phyloP scores from a whole-genome alignment of 92 coral and sea anemone genomes.

The Anthopleura xanthogrammica region DNA sequence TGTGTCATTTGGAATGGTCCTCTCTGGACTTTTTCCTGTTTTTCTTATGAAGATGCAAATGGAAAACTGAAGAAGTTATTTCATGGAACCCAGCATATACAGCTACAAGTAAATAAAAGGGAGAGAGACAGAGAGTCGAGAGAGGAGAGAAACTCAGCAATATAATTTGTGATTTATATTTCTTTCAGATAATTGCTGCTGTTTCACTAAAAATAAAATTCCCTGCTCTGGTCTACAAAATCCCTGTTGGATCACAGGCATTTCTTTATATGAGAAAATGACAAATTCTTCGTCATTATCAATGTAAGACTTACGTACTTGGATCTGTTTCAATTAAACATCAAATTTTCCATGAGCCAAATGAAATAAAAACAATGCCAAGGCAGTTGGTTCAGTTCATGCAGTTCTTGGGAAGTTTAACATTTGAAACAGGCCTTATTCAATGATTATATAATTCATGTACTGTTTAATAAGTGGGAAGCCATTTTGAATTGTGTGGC shows the following conservation, averaged over 20 bases:
- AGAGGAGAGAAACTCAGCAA: background rate
- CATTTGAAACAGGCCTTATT: too few relatives aligned
- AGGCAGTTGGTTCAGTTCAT: too few relatives aligned
- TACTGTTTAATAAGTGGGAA: too few relatives aligned
- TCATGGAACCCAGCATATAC: conserved; percentile 62
- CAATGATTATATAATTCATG: too few relatives aligned
- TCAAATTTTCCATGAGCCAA: too few relatives aligned
- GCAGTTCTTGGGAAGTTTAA: too few relatives aligned
- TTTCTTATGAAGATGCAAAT: conserved; percentile 49
- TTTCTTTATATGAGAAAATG: background rate
- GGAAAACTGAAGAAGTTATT: conserved; percentile 45
- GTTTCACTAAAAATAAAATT: conserved; percentile 7
- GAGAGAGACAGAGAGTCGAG: background rate
- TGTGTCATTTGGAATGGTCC: conserved; percentile 51
- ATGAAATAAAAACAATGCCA: too few relatives aligned
- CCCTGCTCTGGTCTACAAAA: background rate
- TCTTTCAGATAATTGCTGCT: conserved; percentile 19
- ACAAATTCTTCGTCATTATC: background rate
- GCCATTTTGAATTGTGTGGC: too few relatives aligned
- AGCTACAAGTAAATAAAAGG: conserved; percentile 27
- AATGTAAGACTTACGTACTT: background rate
- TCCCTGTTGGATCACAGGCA: conserved; percentile 4
- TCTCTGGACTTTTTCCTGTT: conserved; percentile 49
- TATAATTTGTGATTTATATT: background rate
- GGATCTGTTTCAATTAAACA: too few relatives aligned